phyloP scores from a whole-genome alignment of 2,113 vertebrate species.

The Mola mola region DNA sequence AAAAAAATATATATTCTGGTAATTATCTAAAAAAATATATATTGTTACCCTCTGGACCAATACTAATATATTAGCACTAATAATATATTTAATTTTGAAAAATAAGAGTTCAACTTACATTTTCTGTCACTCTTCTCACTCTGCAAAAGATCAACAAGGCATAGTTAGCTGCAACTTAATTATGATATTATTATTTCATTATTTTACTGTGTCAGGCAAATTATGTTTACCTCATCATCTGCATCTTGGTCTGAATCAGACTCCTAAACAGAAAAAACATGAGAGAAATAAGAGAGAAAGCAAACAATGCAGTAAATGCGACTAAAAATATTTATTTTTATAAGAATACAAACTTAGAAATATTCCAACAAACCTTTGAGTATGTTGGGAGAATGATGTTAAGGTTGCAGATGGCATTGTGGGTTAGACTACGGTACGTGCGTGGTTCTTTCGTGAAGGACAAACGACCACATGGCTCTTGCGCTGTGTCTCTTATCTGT shows the following conservation, averaged over 20 bases:
- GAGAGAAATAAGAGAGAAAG: conserved; percentile 15
- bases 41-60: not conserved
- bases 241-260: conserved; percentile 97
- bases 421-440: conserved; percentile 92
- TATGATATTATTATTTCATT: not conserved
- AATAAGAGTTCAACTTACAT: conserved; percentile 86
- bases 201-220: not conserved
- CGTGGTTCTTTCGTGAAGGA: conserved; percentile 98
- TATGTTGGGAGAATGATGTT: conserved; percentile 91
- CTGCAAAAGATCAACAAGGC: conserved; percentile 81
- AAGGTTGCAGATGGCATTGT: conserved; percentile 97
- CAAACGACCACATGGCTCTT: conserved; percentile 95
- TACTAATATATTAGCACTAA: too few species aligned
- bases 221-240: conserved; percentile 91
- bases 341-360: not conserved
- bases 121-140: conserved; percentile 93
- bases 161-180: conserved; percentile 27
- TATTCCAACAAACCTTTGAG: conserved; percentile 73
- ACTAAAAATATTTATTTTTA: not conserved
- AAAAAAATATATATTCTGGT: not conserved
- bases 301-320: conserved; percentile 7
- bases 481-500: conserved; percentile 94
- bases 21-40: not conserved
- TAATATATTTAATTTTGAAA: too few species aligned
- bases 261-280: conserved; percentile 84